Evolutionary conservation across 2,797 vertebrate genomes (phyloP).

Genomic region (Taenioides sp.): DNA sequence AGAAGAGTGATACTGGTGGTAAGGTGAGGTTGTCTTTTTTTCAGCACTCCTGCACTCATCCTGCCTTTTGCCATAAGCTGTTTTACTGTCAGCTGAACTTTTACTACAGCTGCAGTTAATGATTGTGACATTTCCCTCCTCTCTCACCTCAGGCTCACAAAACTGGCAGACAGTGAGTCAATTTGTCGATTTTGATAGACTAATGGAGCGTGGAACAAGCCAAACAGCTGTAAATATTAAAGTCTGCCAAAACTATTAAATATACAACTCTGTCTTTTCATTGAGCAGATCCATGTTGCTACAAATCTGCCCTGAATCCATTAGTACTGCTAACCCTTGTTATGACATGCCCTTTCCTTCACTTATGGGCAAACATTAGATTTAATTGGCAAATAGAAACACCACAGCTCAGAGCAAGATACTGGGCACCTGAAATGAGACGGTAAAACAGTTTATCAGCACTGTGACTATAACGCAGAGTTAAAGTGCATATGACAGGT

Average conservation of each 20-base stretch:
- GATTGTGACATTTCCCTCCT: neutral
- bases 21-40: too few species aligned
- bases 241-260: constrained; percentile 10
- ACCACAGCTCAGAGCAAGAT: neutral
- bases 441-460: too few species aligned
- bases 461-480: too few species aligned
- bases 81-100: neutral
- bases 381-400: neutral
- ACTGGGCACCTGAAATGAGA: too few species aligned
- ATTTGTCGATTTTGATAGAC: constrained; percentile 15
- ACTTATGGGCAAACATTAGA: neutral
- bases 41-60: neutral
- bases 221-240: constrained; percentile 10
- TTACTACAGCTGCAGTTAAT: neutral
- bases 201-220: constrained; percentile 9
- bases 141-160: constrained; percentile 20
- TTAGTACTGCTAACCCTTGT: neutral
- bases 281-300: constrained; percentile 15
- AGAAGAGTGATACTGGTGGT: too few species aligned
- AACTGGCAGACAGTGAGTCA: constrained; percentile 19
- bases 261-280: constrained; percentile 10
- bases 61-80: neutral
- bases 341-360: neutral
- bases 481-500: too few species aligned
- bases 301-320: constrained; percentile 7